Percentiles rank a stretch among this genome's conserved stretches.
Conservation (phyloP, 2,888 invertebrate genomes). For the Patella pellucida region DNA sequence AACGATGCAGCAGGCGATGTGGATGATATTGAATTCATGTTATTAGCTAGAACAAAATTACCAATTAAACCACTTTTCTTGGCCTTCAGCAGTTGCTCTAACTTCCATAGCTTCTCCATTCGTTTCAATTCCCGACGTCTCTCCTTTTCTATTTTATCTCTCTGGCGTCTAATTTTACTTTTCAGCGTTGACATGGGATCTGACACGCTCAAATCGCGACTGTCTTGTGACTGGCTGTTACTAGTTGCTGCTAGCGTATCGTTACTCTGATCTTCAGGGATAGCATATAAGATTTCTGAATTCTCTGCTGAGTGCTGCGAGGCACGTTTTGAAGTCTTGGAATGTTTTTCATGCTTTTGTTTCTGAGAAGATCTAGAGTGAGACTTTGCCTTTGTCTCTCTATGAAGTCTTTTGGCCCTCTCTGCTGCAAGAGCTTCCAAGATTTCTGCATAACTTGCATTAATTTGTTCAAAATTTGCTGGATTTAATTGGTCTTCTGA, state of each 20-base stretch:
- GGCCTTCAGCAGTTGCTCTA: conserved; percentile 56
- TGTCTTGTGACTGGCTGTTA: conserved; percentile 27
- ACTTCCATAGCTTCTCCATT: conserved; percentile 58
- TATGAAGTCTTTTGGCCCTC: conserved; percentile 32
- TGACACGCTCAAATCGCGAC: conserved; percentile 40
- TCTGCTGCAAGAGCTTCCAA: conserved; percentile 43
- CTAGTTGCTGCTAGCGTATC: conserved; percentile 40
- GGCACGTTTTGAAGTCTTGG: conserved; percentile 14
- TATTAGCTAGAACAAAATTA: conserved; percentile 49
- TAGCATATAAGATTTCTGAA: conserved; percentile 60
- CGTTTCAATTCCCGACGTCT: conserved; percentile 53
- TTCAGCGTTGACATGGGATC: conserved; percentile 65
- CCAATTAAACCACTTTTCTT: conserved; percentile 53
- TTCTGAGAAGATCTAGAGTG: conserved; percentile 17
- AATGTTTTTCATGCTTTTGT: conserved; percentile 14
- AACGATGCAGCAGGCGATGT: conserved; percentile 46
- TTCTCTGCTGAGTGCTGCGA: conserved; percentile 37
- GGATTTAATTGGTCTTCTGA: not conserved
- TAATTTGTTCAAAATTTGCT: conserved; percentile 54
- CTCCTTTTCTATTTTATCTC: conserved; percentile 60
- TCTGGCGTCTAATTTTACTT: conserved; percentile 60
- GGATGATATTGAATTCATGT: conserved; percentile 54
- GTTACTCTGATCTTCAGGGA: conserved; percentile 62
- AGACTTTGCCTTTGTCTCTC: conserved; percentile 30
- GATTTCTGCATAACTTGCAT: conserved; percentile 54